Percentiles rank a stretch among this genome's conserved stretches.
These are phyloP conservation scores for Erpetoichthys calabaricus DNA, from an alignment of 2,797 vertebrate species.

Conservation along the genomic window DNA sequence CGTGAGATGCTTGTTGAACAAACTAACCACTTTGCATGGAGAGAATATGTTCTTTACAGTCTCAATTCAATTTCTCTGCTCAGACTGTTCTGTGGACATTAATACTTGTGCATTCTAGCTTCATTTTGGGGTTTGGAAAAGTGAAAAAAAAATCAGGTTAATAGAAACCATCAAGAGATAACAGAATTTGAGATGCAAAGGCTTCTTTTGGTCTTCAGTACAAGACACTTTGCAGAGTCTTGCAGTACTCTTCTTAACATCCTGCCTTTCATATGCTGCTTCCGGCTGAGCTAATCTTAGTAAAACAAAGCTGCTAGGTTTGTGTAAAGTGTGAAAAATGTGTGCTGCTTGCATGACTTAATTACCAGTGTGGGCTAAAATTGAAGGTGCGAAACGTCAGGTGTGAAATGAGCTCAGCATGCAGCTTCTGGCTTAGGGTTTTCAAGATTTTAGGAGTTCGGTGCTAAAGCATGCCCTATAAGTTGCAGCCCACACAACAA, in stretches of 20 bases:
- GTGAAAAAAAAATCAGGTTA: too few relatives aligned
- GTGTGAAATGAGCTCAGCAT: neutral
- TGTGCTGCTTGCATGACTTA: neutral
- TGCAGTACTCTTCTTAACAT: neutral
- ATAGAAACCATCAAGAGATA: too few relatives aligned
- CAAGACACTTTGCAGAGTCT: neutral
- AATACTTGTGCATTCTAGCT: too few relatives aligned
- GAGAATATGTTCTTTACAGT: too few relatives aligned
- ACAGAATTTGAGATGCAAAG: neutral
- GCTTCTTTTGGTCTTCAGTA: neutral
- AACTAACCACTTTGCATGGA: too few relatives aligned
- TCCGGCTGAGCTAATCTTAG: slow-evolving; percentile 1
- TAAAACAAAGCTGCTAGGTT: neutral
- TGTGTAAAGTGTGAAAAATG: neutral
- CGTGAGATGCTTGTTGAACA: too few relatives aligned
- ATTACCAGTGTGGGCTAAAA: slow-evolving; percentile 1
- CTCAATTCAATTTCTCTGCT: too few relatives aligned
- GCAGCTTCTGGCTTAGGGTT: neutral
- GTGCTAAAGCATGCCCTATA: too few relatives aligned
- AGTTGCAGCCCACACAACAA: too few relatives aligned
- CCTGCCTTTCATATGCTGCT: slow-evolving; percentile 1
- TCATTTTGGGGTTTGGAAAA: too few relatives aligned
- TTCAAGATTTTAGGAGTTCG: too few relatives aligned
- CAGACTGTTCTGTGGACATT: too few relatives aligned
- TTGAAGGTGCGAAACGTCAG: slow-evolving; percentile 1